Evolutionary conservation across 2,888 invertebrate genomes (phyloP), one percentile per base, ranked within the genome.

Genomic region (Latrodectus elegans): DNA sequence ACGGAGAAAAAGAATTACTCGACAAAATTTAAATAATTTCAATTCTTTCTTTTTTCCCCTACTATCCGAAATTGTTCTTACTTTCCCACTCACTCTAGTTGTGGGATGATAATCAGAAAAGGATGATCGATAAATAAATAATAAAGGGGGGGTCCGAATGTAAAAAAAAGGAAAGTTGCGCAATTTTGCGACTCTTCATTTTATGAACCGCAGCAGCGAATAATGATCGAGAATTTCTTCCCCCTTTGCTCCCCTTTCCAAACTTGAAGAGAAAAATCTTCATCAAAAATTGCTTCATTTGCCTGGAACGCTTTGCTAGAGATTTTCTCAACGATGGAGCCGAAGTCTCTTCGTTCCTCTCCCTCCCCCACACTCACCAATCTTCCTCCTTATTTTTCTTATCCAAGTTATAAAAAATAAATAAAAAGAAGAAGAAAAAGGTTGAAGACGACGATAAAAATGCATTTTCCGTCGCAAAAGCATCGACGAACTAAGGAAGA

Each of bases 281-380:
- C 81, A 81, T 81, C 77, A 77, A 86, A 86, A 86, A 86, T 86
- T 86, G 86, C 86, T 81, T 81, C 86, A 77, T 86, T 86, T 86
- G 77, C 86, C 81, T 22, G 53, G 71, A 71, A 86, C 81, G 80
- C 75, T 85, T 85, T 85, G 52, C 71, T 71, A 86, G 77, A 81
- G 86, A 85, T 80, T 85, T 76, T 64, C 68, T 65, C 67, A 26
- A 65, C 65, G 52, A 51, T 8, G 26, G 11, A 55, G 12, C 55
- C 52, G 22, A 49, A 52, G 9, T 64, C 53, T 73, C 17, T 49
- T 17, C 14, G 2, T 14, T 11, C 14, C 22, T n/a, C n/a, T 22
- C 26, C 14, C 60, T 52, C 82, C 60, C 1, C 2, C 51, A 12
- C 12, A 14, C 67, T 15, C 52, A 22, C 15, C 11, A 15, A 9